phyloP scores from a whole-genome alignment of 2,797 vertebrate species.

The Coluber constrictor region DNA sequence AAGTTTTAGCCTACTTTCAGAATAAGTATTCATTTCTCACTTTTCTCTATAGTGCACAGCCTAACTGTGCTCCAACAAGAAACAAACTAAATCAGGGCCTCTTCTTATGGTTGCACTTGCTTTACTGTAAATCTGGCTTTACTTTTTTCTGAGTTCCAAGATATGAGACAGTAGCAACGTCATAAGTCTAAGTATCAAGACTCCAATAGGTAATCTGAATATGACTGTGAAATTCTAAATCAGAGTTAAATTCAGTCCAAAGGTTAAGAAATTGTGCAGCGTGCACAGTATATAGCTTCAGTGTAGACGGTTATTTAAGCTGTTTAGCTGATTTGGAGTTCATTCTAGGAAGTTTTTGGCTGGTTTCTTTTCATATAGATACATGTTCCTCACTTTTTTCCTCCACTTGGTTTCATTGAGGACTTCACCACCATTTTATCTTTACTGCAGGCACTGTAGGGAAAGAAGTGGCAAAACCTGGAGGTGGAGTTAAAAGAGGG shows the following conservation, averaged over 20 bases:
- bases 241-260: neutral
- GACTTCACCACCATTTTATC: neutral
- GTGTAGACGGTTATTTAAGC: neutral
- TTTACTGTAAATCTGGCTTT: neutral
- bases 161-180: neutral
- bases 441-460: neutral
- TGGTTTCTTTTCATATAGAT: neutral
- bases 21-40: neutral
- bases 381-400: neutral
- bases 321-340: neutral
- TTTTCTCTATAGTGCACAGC: neutral
- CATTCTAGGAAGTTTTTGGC: neutral
- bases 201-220: neutral
- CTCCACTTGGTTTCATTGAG: neutral
- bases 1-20: neutral
- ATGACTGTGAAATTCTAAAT: neutral
- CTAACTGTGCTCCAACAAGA: neutral
- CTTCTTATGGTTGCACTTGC: neutral
- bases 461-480: no score
- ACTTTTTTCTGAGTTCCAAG: neutral
- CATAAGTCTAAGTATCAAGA: neutral
- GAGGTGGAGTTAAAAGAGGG: no score
- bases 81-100: neutral
- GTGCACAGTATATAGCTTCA: neutral
- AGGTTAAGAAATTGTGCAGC: neutral